Percentiles rank a stretch among this genome's conserved stretches.
These are phyloP conservation scores for Ceryle rudis DNA, from an alignment of 2,797 vertebrate species.

Conservation along the genomic window DNA sequence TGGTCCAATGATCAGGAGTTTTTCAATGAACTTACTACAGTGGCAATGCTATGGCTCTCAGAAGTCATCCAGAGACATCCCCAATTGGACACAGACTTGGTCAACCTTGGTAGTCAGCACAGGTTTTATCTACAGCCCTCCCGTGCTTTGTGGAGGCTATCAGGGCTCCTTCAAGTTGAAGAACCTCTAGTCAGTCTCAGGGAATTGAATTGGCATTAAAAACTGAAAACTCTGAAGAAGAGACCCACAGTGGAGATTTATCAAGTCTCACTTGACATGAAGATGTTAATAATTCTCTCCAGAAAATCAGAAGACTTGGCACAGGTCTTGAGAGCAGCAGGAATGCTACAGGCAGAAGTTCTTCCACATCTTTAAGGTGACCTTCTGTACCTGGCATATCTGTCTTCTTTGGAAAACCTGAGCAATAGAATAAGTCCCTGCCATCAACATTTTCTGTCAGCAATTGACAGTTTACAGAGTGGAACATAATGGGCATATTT, in stretches of 20 bases:
- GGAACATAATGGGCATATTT: not conserved
- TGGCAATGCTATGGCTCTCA: not conserved
- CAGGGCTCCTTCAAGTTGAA: not conserved
- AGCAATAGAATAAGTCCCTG: not conserved
- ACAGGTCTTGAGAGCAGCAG: not conserved
- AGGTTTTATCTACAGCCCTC: not conserved
- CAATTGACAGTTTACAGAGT: not conserved
- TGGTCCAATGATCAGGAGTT: not conserved
- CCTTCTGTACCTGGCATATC: not conserved
- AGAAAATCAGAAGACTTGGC: not conserved
- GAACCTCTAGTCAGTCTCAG: not conserved
- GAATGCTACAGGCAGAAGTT: not conserved
- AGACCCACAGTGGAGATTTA: not conserved
- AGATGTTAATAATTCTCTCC: not conserved
- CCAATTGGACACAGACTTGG: not conserved
- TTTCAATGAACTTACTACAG: not conserved
- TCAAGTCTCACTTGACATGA: not conserved
- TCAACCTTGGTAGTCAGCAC: not conserved
- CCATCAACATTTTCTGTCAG: not conserved
- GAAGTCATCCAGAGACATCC: not conserved
- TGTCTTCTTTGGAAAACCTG: not conserved
- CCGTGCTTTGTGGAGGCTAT: rapidly evolving
- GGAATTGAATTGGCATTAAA: not conserved
- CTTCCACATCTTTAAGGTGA: not conserved
- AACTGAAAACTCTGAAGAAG: not conserved